Evolutionary conservation across 2,888 invertebrate genomes (phyloP).

Genomic region (Idaea straminata): DNA sequence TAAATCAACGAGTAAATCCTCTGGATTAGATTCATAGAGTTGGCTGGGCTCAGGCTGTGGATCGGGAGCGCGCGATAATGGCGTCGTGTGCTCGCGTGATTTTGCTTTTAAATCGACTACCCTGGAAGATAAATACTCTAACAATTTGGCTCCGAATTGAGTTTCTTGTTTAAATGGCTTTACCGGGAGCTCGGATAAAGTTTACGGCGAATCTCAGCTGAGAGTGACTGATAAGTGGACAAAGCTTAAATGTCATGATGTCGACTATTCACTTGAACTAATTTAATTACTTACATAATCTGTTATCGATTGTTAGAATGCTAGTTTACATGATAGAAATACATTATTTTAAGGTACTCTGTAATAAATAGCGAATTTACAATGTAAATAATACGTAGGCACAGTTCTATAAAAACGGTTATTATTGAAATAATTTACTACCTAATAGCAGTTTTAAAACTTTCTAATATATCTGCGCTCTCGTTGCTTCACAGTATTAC

Average conservation of each 20-base stretch:
- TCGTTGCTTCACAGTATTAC: too few species aligned
- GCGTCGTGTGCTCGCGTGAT: slow-evolving; percentile 77
- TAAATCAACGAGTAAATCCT: slow-evolving; percentile 80
- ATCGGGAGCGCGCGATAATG: slow-evolving; percentile 73
- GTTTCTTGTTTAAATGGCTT: slow-evolving; percentile 68
- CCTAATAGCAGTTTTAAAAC: too few species aligned
- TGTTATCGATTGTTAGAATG: too few species aligned
- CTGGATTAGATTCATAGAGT: slow-evolving; percentile 81
- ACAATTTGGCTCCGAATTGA: slow-evolving; percentile 67
- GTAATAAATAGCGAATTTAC: too few species aligned
- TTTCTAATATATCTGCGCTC: too few species aligned
- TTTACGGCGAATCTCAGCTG: slow-evolving; percentile 66
- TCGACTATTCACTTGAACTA: background rate
- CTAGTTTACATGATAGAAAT: too few species aligned
- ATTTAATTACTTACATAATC: background rate
- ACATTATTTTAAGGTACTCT: too few species aligned
- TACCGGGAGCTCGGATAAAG: slow-evolving; percentile 53
- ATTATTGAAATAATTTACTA: too few species aligned
- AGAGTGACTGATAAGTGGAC: slow-evolving; percentile 63
- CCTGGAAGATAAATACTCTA: slow-evolving; percentile 72
- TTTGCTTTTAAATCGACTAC: slow-evolving; percentile 78
- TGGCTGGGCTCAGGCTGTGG: slow-evolving; percentile 76
- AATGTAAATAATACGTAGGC: too few species aligned
- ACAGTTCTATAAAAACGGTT: too few species aligned
- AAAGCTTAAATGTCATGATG: slow-evolving; percentile 23